Conservation (phyloP, 2,888 invertebrate genomes). For the Campoplex nolae region DNA sequence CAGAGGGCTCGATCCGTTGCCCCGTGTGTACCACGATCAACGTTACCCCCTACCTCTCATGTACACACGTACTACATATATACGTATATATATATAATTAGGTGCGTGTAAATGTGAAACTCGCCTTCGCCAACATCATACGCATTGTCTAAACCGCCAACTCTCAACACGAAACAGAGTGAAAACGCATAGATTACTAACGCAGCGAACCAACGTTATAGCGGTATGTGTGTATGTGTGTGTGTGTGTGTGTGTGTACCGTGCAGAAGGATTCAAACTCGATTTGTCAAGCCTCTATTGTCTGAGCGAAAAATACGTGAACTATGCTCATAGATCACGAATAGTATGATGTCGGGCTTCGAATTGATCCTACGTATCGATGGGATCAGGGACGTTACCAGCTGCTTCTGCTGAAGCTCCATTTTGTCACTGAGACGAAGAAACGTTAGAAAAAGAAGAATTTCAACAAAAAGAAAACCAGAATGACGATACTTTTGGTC, state of each 20-base stretch:
- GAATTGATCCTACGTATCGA: slow-evolving; percentile 46
- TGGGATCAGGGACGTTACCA: not conserved
- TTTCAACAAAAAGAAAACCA: not conserved
- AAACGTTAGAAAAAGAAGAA: not conserved
- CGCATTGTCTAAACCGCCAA: slow-evolving; percentile 16
- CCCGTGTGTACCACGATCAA: slow-evolving; percentile 57
- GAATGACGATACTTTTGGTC: not conserved
- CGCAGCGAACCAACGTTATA: slow-evolving; percentile 64
- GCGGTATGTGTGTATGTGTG: not conserved
- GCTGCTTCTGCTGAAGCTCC: not conserved
- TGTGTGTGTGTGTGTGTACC: not conserved
- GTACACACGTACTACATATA: not conserved
- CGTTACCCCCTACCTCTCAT: slow-evolving; percentile 52
- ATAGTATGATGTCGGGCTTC: not conserved
- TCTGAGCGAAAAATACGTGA: slow-evolving; percentile 13
- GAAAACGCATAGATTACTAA: slow-evolving; percentile 77
- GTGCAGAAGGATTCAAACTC: slow-evolving; percentile 39
- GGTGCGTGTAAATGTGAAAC: slow-evolving; percentile 50
- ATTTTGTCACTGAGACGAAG: not conserved
- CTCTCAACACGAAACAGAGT: slow-evolving; percentile 30
- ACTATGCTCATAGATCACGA: slow-evolving; percentile 36
- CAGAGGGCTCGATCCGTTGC: slow-evolving; percentile 77
- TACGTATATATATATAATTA: not conserved
- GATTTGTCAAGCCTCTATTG: slow-evolving; percentile 56
- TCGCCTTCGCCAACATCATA: slow-evolving; percentile 45